phyloP scores from a whole-genome alignment of 1,140 invertebrate species.

The Antheraea pernyi region DNA sequence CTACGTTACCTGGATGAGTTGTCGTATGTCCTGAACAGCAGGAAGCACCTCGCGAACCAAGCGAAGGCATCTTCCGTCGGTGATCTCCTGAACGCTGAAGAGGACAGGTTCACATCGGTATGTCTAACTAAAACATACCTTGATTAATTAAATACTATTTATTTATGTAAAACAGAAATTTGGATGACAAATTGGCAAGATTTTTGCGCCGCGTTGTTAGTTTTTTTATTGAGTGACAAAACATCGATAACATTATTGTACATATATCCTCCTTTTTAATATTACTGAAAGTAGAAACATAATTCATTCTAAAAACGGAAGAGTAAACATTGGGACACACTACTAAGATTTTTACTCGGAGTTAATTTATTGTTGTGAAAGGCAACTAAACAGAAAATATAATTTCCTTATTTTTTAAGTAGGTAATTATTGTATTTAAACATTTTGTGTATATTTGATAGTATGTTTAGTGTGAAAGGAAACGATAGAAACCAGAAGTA shows the following conservation, averaged over 20 bases:
- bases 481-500: slow-evolving; percentile 15
- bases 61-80: slow-evolving; percentile 71
- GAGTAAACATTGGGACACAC: too few species aligned
- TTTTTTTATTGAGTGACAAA: neutral
- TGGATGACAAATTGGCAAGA: neutral
- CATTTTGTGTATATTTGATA: too few species aligned
- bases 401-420: neutral
- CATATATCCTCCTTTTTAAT: too few species aligned
- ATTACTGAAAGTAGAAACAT: too few species aligned
- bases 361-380: neutral
- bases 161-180: neutral
- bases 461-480: slow-evolving; percentile 16
- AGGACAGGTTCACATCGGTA: slow-evolving; percentile 65
- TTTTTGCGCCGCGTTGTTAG: neutral
- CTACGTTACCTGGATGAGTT: slow-evolving; percentile 75
- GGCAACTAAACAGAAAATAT: neutral
- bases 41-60: slow-evolving; percentile 58
- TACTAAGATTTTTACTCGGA: too few species aligned
- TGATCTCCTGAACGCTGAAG: slow-evolving; percentile 68
- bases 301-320: too few species aligned
- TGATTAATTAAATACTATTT: neutral
- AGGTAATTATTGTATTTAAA: neutral
- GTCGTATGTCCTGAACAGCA: slow-evolving; percentile 68
- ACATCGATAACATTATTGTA: too few species aligned
- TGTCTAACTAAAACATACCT: slow-evolving; percentile 18